A percentile compares a stretch with the other conserved stretches of the same genome.
phyloP scores from a whole-genome alignment of 2,113 vertebrate species.

The Pterocles burchelli region DNA sequence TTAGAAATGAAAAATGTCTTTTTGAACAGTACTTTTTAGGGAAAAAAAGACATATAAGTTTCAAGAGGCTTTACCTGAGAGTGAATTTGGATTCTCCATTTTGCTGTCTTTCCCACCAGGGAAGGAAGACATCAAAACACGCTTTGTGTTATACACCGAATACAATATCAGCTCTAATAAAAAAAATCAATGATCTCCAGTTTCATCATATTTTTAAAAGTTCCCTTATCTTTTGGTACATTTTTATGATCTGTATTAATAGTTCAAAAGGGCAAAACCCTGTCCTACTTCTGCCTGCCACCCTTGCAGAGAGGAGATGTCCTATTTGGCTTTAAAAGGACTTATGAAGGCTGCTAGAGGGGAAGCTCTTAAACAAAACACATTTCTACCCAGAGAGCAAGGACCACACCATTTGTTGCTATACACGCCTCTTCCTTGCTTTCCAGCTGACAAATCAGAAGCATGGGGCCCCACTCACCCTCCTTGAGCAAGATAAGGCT shows the following conservation, averaged over 20 bases:
- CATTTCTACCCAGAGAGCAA: not conserved
- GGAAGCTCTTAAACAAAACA: not conserved
- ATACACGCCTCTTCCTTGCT: not conserved
- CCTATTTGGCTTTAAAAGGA: not conserved
- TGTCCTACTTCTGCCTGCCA: not conserved
- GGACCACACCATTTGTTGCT: not conserved
- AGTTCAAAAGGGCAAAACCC: not conserved
- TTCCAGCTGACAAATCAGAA: not conserved
- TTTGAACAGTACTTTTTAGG: not conserved
- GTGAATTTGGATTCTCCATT: not conserved
- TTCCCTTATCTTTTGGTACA: not conserved
- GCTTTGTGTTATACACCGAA: not conserved
- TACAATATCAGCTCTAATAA: not conserved
- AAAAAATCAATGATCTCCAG: not conserved
- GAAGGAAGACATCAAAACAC: not conserved
- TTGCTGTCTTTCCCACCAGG: not conserved
- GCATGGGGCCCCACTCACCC: fast-evolving
- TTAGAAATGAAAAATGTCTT: not conserved
- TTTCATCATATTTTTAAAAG: not conserved
- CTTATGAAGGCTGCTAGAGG: not conserved
- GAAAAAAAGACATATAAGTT: not conserved
- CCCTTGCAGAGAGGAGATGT: not conserved
- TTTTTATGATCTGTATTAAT: not conserved
- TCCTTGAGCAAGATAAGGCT: not conserved
- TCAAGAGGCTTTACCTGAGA: not conserved